Percentiles rank a stretch among this genome's conserved stretches.
These are phyloP conservation scores for Pterocles gutturalis DNA, from an alignment of 2,113 vertebrate genomes.

Conservation along the genomic window DNA sequence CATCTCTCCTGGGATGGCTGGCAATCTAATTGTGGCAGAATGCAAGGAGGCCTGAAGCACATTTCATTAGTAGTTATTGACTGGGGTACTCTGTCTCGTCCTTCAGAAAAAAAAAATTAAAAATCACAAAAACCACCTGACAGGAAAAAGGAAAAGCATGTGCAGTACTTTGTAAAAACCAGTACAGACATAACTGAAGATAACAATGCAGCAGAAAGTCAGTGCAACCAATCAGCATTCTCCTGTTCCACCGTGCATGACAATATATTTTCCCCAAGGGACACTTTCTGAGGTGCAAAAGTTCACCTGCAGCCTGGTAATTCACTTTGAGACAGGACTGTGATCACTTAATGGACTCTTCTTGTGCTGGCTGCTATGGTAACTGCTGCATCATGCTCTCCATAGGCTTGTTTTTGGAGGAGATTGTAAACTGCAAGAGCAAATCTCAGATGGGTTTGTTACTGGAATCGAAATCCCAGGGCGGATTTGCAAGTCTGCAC, in stretches of 20 bases:
- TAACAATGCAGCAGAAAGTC: slow-evolving; percentile 40
- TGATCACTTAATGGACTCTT: slow-evolving; percentile 60
- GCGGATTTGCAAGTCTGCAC: slow-evolving; percentile 15
- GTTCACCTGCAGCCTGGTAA: slow-evolving; percentile 64
- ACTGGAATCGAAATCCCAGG: slow-evolving; percentile 50
- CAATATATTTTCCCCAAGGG: slow-evolving; percentile 51
- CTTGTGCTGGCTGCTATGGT: slow-evolving; percentile 57
- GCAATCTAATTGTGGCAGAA: slow-evolving; percentile 32
- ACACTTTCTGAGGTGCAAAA: slow-evolving; percentile 57
- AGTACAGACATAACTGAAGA: slow-evolving; percentile 36
- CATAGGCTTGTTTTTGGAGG: neutral
- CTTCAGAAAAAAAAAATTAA: neutral
- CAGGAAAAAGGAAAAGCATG: slow-evolving; percentile 67
- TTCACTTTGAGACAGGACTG: slow-evolving; percentile 45
- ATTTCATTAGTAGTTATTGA: slow-evolving; percentile 29
- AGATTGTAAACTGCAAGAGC: neutral
- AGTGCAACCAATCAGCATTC: neutral
- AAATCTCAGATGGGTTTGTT: slow-evolving; percentile 51
- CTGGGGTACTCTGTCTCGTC: neutral
- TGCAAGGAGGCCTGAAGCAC: neutral
- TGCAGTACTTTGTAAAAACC: slow-evolving; percentile 18
- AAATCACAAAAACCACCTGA: slow-evolving; percentile 6
- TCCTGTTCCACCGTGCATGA: neutral
- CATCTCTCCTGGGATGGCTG: neutral
- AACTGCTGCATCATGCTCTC: slow-evolving; percentile 57